Base-by-base conservation (phyloP, 2,888 invertebrate genomes). In the Strigamia crassipes region DNA sequence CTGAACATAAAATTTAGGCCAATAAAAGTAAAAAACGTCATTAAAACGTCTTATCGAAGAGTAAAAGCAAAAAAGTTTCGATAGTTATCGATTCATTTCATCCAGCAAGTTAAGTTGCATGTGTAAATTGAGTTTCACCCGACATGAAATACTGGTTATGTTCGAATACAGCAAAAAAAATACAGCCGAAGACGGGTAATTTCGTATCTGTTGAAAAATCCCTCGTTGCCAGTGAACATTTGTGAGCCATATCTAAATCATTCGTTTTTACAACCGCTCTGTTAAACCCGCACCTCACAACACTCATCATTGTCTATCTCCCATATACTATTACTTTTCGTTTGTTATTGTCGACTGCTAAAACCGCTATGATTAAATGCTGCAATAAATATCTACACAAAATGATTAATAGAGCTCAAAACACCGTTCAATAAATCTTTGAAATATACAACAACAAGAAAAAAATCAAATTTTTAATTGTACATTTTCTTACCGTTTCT, bases 401-500 rank as follows among this genome's bases (percentile, higher is more conserved):
- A 46, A 46, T n/a, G n/a, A 46, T 38, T 38, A 38, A 38, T 38
- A 38, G 27, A 38, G 27, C 27, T 27, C 27, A 3, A 27, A 27
- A 27, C 27, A 38, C 38, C 38, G 6, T 6, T 38, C 38, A 38
- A 1, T 1, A 42, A 42, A 42, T 42, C 42, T 1, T 42, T 1
- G 5, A 42, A 1, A 15, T n/a, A 46, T 9, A n/a, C 46, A 10
- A 13, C 6, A 42, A 10, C 6, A 42, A 42, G 5, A 42, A 42
- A 3, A 42, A 51, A 51, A 51, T 51, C 1, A 15, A 15, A 15
- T 9, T n/a, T 51, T 56, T 56, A 56, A 56, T 56, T 18, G 18
- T n/a, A 6, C n/a, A 8, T 41, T 2, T 51, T 18, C 81, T 85
- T 84, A 87, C 87, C 86, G 90, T 88, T 85, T 91, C 92, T 83